Evolutionary conservation across 2,888 invertebrate species (phyloP).

Genomic region (Sycophila texana): DNA sequence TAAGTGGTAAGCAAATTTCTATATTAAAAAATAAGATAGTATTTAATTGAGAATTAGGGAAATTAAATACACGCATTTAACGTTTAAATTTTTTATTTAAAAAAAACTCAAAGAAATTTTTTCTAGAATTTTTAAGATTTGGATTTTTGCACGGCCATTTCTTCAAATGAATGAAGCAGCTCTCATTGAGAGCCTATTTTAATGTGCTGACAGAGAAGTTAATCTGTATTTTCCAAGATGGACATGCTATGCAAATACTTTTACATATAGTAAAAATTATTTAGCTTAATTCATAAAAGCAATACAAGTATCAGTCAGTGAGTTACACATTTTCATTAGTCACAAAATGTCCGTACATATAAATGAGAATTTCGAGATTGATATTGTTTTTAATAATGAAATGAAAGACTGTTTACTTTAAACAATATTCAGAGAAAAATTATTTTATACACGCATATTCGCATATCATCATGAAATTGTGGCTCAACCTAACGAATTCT

Average conservation of each 20-base stretch:
- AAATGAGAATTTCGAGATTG: constrained; percentile 44
- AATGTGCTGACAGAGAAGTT: constrained; percentile 35
- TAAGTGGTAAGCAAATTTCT: constrained; percentile 28
- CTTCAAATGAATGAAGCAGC: constrained; percentile 42
- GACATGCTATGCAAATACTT: constrained; percentile 52
- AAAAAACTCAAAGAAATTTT: constrained; percentile 40
- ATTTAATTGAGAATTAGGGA: not conserved
- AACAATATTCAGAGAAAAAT: constrained; percentile 45
- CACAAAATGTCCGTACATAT: constrained; percentile 48
- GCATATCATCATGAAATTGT: constrained; percentile 39
- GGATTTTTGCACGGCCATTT: constrained; percentile 45
- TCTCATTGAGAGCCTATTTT: constrained; percentile 33
- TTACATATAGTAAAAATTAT: constrained; percentile 51
- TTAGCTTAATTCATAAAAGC: constrained; percentile 50
- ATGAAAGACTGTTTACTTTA: constrained; percentile 52
- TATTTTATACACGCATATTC: constrained; percentile 40
- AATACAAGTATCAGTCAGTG: constrained; percentile 55
- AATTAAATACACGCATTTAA: constrained; percentile 12
- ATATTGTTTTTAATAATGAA: constrained; percentile 36
- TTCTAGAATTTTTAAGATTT: constrained; percentile 49
- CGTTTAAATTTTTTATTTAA: constrained; percentile 45
- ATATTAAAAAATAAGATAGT: not conserved
- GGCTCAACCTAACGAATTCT: constrained; percentile 44
- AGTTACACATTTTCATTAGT: constrained; percentile 49
- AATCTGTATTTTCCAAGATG: constrained; percentile 50